Base-by-base conservation (phyloP, 2,888 invertebrate genomes). In the Crossocerus cetratus region DNA sequence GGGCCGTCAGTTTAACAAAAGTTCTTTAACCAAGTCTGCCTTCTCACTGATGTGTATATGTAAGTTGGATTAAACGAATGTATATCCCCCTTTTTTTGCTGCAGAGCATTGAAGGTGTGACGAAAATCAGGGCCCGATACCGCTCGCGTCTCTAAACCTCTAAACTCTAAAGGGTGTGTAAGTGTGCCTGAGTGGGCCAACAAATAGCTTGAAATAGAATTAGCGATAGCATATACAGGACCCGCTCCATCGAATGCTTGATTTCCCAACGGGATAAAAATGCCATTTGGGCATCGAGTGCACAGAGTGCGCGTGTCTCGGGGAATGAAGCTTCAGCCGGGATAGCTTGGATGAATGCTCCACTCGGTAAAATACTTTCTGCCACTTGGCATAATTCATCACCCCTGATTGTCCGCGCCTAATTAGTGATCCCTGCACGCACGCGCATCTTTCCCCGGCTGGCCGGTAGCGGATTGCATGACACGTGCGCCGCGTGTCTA, bases 241-340 rank as follows among this genome's bases (percentile, higher is more conserved):
- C 81, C 74, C 77, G 83, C 76, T 83, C 84, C 81, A 83, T 85
- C 83, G 86, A 86, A 86, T 83, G 72, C 72, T 75, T 86, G 87
- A 87, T 87, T 87, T 87, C 86, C 86, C 87, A 79, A 61, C 67
- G 86, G 86, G 69, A 68, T 75, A 74, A 80, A 80, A 87, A 84
- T 85, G 81, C 81, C 82, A 83, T 86, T 86, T 86, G 83, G 79
- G 73, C 73, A 63, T 61, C 72, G 54, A 18, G 56, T 49, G 65
- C 65, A 58, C 70, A 61, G 60, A 32, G 45, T 53, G 69, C 66
- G 5, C 16, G 14, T 61, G 54, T 67, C 69, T 64, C 68, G 56
- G 60, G 54, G 64, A 56, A 61, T n/a, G 43, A 69, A 66, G 18
- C 58, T 56, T 18, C 23, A 55, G 18, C 23, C 20, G 20, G 67